These are phyloP conservation scores for Poeciliopsis retropinna DNA, from an alignment of 2,113 vertebrate species.

Conservation along the genomic window DNA sequence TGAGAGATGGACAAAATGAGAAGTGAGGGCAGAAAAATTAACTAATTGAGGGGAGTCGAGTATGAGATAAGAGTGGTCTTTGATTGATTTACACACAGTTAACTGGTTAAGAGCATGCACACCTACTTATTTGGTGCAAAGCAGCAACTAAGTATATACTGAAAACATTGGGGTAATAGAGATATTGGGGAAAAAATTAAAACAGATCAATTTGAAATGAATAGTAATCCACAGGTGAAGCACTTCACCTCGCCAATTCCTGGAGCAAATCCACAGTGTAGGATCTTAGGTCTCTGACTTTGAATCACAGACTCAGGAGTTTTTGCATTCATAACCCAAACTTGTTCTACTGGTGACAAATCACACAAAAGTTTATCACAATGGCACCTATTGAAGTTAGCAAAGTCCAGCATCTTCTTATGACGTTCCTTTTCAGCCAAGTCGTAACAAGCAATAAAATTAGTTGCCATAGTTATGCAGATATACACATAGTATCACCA, in stretches of 20 bases:
- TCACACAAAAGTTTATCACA: too few species aligned
- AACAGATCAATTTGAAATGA: conserved; percentile 47
- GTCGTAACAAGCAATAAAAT: too few species aligned
- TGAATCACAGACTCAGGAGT: too few species aligned
- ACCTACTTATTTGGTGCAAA: conserved; percentile 20
- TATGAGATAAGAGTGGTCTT: conserved; percentile 46
- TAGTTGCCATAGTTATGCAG: too few species aligned
- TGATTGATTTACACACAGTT: conserved; percentile 48
- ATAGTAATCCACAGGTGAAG: conserved; percentile 52
- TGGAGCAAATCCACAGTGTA: too few species aligned
- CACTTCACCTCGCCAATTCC: conserved; percentile 20
- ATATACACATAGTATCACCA: too few species aligned
- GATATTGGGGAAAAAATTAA: conserved; percentile 28
- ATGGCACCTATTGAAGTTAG: too few species aligned
- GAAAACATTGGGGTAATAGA: conserved; percentile 32
- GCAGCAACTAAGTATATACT: conserved; percentile 31
- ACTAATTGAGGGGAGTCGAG: conserved; percentile 56
- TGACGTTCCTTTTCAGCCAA: too few species aligned
- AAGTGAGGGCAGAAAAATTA: conserved; percentile 41
- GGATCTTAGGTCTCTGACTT: too few species aligned
- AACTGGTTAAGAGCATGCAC: conserved; percentile 37
- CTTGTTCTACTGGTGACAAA: too few species aligned
- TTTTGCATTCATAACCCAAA: too few species aligned
- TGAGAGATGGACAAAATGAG: conserved; percentile 23
- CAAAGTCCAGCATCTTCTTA: too few species aligned